Evolutionary conservation across 2,888 invertebrate species (phyloP).

Genomic region (Limnephilus rhombicus): DNA sequence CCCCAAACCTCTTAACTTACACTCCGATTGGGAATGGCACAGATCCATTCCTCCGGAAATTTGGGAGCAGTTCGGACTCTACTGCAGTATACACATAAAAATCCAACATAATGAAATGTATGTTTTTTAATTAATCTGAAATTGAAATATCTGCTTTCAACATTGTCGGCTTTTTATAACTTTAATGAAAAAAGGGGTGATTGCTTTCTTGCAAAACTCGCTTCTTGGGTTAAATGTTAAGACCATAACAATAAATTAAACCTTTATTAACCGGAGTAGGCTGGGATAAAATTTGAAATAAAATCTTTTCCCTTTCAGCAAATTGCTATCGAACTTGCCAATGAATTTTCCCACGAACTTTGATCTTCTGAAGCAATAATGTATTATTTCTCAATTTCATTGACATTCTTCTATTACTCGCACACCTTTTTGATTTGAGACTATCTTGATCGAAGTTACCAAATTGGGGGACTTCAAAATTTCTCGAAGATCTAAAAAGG

Average conservation of each 20-base stretch:
- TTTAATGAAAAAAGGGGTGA: neutral
- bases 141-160: neutral
- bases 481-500: too few relatives aligned
- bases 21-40: too few relatives aligned
- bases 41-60: too few relatives aligned
- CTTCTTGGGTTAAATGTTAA: neutral
- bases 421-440: neutral
- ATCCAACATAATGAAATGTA: neutral
- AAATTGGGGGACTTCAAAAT: too few relatives aligned
- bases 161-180: neutral
- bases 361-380: constrained; percentile 3
- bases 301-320: neutral
- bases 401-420: neutral
- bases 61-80: too few relatives aligned
- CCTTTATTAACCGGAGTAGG: neutral
- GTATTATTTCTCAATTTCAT: neutral
- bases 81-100: too few relatives aligned
- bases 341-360: neutral
- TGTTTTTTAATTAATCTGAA: neutral
- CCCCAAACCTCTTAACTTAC: too few relatives aligned
- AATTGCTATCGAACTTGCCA: neutral
- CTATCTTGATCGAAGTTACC: neutral
- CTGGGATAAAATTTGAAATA: neutral
- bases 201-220: neutral
- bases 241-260: neutral